phyloP scores from a whole-genome alignment of 2,888 invertebrate genomes.

The Megamerina dolium region DNA sequence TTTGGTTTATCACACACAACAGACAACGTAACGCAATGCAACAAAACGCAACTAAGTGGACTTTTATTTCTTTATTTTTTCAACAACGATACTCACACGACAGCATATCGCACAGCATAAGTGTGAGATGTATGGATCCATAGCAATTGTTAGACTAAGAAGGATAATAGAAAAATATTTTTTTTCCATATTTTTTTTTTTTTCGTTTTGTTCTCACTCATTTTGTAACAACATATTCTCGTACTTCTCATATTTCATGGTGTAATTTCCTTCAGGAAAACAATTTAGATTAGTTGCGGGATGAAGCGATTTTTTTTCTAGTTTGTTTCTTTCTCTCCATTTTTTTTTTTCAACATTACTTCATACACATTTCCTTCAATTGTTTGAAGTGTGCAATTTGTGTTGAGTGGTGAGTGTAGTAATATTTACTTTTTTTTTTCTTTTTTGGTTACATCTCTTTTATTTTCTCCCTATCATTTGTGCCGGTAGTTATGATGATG shows the following conservation, averaged over 20 bases:
- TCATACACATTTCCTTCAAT: too few relatives aligned
- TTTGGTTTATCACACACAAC: slow-evolving; percentile 11
- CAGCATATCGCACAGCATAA: too few relatives aligned
- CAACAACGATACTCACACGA: too few relatives aligned
- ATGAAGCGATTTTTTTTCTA: not conserved
- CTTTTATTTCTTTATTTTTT: slow-evolving; percentile 9
- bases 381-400: too few relatives aligned
- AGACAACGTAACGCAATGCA: too few relatives aligned
- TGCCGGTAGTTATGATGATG: not conserved
- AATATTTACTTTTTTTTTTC: too few relatives aligned
- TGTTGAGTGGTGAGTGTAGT: not conserved
- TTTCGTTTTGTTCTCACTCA: too few relatives aligned
- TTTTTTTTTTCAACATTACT: too few relatives aligned
- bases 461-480: too few relatives aligned
- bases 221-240: too few relatives aligned
- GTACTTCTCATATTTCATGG: slow-evolving; percentile 5
- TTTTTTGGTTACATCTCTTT: too few relatives aligned
- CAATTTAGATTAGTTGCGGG: slow-evolving; percentile 8
- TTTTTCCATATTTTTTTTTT: slow-evolving; percentile 1
- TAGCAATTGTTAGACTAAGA: not conserved
- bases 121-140: too few relatives aligned
- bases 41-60: slow-evolving; percentile 5
- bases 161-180: slow-evolving; percentile 7
- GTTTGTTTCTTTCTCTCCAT: not conserved
- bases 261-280: slow-evolving; percentile 11